Percentiles rank a stretch among this genome's conserved stretches.
Conservation (phyloP, 2,113 vertebrate species). For the Fulica atra region DNA sequence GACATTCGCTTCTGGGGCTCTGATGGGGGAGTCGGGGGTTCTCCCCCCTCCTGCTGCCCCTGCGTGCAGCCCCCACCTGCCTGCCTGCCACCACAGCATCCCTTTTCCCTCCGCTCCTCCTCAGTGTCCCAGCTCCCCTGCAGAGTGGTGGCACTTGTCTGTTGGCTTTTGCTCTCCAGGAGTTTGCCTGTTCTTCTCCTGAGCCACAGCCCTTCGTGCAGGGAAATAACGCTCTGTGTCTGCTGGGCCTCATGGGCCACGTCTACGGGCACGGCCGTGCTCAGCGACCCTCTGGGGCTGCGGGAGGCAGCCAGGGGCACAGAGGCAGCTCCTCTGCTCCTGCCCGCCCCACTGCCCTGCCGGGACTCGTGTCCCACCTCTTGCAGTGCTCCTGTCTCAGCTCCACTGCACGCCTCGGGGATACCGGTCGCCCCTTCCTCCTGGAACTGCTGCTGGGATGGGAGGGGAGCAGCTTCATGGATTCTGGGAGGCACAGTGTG, state of each 20-base stretch:
- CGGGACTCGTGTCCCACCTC: neutral
- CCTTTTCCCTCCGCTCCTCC: neutral
- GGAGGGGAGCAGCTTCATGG: neutral
- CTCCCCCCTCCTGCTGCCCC: neutral
- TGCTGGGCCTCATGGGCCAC: neutral
- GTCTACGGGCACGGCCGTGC: fast-evolving
- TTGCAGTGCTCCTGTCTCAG: too few species aligned
- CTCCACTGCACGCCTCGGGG: fast-evolving
- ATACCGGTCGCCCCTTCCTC: fast-evolving
- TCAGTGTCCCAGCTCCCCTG: fast-evolving
- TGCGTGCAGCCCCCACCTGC: fast-evolving
- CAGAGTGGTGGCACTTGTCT: neutral
- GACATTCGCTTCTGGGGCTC: neutral
- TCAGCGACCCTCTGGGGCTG: neutral
- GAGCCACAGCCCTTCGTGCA: neutral
- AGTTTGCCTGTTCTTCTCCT: neutral
- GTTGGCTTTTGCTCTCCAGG: neutral
- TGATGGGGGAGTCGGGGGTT: fast-evolving
- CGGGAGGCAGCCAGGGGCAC: neutral
- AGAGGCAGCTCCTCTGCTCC: neutral
- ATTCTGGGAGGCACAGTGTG: neutral
- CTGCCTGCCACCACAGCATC: neutral
- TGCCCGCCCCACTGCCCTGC: neutral
- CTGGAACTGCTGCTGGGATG: neutral
- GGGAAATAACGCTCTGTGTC: neutral